Evolutionary conservation across 2,797 vertebrate species (phyloP), one percentile per base, ranked within the genome.

Genomic region (Nannoperca obscura): DNA sequence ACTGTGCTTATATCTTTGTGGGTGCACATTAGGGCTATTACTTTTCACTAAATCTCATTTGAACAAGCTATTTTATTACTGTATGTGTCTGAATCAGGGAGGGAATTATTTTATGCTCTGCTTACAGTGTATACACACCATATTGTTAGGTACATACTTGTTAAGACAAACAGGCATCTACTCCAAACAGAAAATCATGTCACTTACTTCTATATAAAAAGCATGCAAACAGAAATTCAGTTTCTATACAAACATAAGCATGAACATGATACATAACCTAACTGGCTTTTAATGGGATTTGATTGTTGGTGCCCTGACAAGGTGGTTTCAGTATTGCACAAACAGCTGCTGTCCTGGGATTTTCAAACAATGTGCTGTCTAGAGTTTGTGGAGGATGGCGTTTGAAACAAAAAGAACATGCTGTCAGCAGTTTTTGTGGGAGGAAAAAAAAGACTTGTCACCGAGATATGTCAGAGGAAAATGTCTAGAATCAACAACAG

Each of bases 41-140:
- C 67, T 83, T 89, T 75, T 38, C 55, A 71, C 74, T 69, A 76
- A 84, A 88, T 80, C 44, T 34, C 59, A 74, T 82, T 69, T 66
- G 58, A 83, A 75, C 36, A 61, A 14, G 47, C 27, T 71, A 32
- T 34, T 15, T 40, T 62, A 63, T 81, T 64, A 54, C 40, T 52
- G 30, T 78, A 3, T 81, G 34, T 76, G 24, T 82, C 53, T 72
- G 19, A n/a, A 59, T 49, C 34, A 38, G 27, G 22, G 7, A 12
- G 42, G 38, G 34, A 12, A 49, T 83, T 47, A n/a, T 54, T 74
- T 71, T 55, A 5, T 38, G 14, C 7, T 14, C 1, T 13, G 11
- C n/a, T 19, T 66, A 57, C n/a, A 59, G 38, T 63, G 11, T n/a
- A 27, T 24, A 53, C 71, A 34, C 30, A 20, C 7, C n/a, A n/a